Base-by-base conservation (phyloP, 2,797 vertebrate species). In the Chelon auratus region DNA sequence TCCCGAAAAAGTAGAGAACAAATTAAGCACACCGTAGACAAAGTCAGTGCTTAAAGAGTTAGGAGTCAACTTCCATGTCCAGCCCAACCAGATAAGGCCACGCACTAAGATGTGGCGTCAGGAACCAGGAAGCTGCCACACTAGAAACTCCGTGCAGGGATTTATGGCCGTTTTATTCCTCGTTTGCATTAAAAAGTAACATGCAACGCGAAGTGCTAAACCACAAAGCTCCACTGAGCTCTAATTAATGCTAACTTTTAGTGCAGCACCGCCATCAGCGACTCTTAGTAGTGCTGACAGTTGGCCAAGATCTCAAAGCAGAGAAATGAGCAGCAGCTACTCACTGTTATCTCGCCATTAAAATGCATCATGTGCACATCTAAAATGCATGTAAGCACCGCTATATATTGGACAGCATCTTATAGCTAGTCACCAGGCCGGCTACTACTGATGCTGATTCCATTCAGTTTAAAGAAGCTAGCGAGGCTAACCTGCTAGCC, bases 1-100 rank as follows among this genome's bases (percentile, higher is more conserved):
- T 45, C 15, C 30, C 7, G 30, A 33, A 33, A 33, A 33, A 33
- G 24, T 33, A 33, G 1, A 33, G 30, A 33, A 33, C 30, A 33
- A 33, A 33, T 33, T 33, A 42, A 42, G 2, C 40, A 42, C 13
- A 42, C 42, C 7, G 5, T 3, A 33, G 12, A 13, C 39, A 11
- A 40, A 47, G 9, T 47, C 17, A 47, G 17, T 47, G 17, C 37
- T 42, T 43, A 0, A 63, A 15, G 14, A 76, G 24, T 5, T 3
- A 7, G 30, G 30, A 80, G 68, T 33, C 4, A 75, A 75, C 80
- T 58, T 64, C 43, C 42, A 83, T 30, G 73, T 78, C 60, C 75
- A 90, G 64, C 53, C 91, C 91, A 92, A 92, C 92, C 89, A 91
- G 87, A 87, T 76, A 89, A 91, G 85, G 91, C 88, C 92, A 94